A percentile compares a stretch with the other conserved stretches of the same genome.
phyloP scores from a whole-genome alignment of 2,113 vertebrate species.

The Leptobrachium leishanense region DNA sequence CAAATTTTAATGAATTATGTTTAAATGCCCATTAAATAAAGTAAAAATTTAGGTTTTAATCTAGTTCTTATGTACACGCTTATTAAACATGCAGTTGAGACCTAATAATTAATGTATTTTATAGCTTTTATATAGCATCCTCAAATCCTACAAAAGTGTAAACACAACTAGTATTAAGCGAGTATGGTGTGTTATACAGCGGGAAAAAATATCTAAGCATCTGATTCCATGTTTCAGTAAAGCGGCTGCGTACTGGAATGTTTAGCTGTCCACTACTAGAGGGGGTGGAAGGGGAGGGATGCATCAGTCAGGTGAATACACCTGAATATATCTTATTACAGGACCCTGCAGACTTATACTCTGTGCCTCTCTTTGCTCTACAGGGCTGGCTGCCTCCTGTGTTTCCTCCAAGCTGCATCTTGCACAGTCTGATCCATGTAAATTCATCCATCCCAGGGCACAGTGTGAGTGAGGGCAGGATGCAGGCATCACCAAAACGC shows the following conservation, averaged over 20 bases:
- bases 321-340: not conserved
- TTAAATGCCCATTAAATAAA: no score
- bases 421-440: conserved; percentile 18
- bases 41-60: no score
- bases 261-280: not conserved
- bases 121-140: no score
- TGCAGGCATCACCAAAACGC: conserved; percentile 12
- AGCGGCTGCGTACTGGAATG: not conserved
- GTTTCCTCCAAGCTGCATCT: not conserved
- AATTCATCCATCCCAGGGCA: conserved; percentile 5
- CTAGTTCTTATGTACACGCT: no score
- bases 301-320: conserved; percentile 8
- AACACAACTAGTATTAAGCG: no score
- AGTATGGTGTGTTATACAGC: no score
- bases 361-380: not conserved
- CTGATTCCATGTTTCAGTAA: not conserved
- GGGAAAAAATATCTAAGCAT: no score
- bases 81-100: no score
- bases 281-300: not conserved
- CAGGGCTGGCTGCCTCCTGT: not conserved
- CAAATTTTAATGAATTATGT: no score
- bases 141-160: no score
- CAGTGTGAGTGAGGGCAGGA: conserved; percentile 16
- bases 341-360: not conserved
- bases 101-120: no score